Base-by-base conservation (phyloP, 2,797 vertebrate genomes). In the Enteromius treurensis region DNA sequence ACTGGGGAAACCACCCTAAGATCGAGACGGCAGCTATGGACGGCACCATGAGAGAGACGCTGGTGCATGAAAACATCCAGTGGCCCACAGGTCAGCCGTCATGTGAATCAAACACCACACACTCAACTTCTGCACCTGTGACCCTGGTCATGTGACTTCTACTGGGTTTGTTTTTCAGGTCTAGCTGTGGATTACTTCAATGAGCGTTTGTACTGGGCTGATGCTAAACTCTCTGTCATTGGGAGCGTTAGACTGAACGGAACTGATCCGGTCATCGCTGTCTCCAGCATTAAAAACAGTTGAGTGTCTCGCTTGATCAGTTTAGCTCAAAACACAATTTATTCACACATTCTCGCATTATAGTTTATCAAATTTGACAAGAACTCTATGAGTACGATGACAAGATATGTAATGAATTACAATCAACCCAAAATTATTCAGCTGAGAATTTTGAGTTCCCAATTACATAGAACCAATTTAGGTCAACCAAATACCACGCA, bases 1-100 rank as follows among this genome's bases (percentile, higher is more conserved):
- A 99, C 90, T 99, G 98, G 97, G 98, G 98, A 14, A 98, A 99
- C 85, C 97, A 99, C 83, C 97, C 97, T 15, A 99, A 99, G 93
- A 99, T 99, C 0, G 98, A 99, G 92, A 98, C 96, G 0, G 98
- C 98, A 0, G 97, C 97, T 14, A 99, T 99, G 98, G 97, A 99
- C 0, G 98, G 98, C 37, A 99, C 98, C 0, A 94, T 98, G 92
- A 95, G 98, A 60, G 96, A 98, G 90, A 99, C 95, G 0, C 92
- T 99, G 86, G 96, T 99, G 9, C 96, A 98, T 71, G 96, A 98
- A 90, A 97, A 98, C 91, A 97, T 99, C 87, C 97, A 99, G 87
- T 99, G 98, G 98, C 98, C 98, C 58, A 99, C 97, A 83, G 97
- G 98, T 98, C 60, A 88, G 17, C 10, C 40, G 21, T n/a, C 45